Evolutionary conservation across 2,113 vertebrate species (phyloP).

Genomic region (Myotis brandtii): DNA sequence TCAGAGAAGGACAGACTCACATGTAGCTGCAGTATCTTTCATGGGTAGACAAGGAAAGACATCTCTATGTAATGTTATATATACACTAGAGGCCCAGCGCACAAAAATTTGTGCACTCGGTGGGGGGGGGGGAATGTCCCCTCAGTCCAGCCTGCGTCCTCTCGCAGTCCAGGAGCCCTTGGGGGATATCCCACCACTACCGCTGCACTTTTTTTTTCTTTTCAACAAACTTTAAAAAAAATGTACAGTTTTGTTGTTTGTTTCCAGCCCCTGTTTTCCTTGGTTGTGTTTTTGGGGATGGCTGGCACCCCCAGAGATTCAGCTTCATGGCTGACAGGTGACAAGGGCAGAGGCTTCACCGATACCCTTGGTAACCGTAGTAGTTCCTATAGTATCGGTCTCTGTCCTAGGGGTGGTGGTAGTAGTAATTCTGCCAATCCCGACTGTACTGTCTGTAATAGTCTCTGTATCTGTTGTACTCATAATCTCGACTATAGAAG

Average conservation of each 20-base stretch:
- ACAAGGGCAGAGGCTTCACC: slow-evolving; percentile 82
- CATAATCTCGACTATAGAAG: slow-evolving; percentile 86
- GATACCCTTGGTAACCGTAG: slow-evolving; percentile 87
- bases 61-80: rapidly evolving
- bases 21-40: rapidly evolving
- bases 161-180: too few species aligned
- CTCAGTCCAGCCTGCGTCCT: too few species aligned
- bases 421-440: slow-evolving; percentile 88
- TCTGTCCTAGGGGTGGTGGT: slow-evolving; percentile 85
- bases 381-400: slow-evolving; percentile 87
- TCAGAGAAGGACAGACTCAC: background rate
- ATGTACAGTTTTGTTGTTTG: slow-evolving; percentile 82
- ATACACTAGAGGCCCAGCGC: too few species aligned
- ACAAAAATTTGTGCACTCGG: too few species aligned
- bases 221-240: slow-evolving; percentile 87
- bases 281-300: slow-evolving; percentile 80
- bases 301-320: slow-evolving; percentile 72
- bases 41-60: background rate
- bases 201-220: slow-evolving; percentile 59
- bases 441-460: slow-evolving; percentile 88
- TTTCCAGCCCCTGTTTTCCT: slow-evolving; percentile 83
- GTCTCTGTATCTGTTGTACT: slow-evolving; percentile 88
- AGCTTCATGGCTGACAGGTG: slow-evolving; percentile 77
- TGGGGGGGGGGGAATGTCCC: rapidly evolving
- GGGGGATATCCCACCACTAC: too few species aligned